Base-by-base conservation (phyloP, 2,113 vertebrate species). In the Seriola dumerili region DNA sequence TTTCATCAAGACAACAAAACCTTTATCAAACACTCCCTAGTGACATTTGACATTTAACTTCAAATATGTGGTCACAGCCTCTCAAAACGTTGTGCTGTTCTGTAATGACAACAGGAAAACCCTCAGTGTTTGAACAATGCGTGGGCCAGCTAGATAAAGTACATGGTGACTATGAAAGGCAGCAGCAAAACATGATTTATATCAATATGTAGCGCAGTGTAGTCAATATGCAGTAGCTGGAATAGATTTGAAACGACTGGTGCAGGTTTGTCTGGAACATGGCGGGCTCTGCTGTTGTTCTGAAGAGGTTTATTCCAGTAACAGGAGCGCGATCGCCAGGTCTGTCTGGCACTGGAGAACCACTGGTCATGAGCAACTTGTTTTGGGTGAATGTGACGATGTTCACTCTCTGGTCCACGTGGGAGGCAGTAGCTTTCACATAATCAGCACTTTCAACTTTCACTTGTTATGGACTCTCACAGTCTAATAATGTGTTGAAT, bases 371-470 rank as follows among this genome's bases (percentile, higher is more conserved):
- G 25, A 81, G 57, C 3, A 17, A 0, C 59, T 65, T 46, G 1
- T 23, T 19, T 61, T 21, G 19, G 23, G 36, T 38, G 34, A 21
- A n/a, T n/a, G 29, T 25, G 38, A n/a, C 25, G n/a, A 17, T 63
- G 58, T 36, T 70, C 46, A 42, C 32, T 1, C 9, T 42, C 46
- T 38, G 21, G 55, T 69, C 21, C 10, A 19, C 2, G 83, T 89
- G 73, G 81, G 85, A 58, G 73, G 70, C 2, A 14, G 36, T 62
- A 5, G 13, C 46, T 42, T 44, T 72, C 13, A 0, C 40, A 68
- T 16, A 57, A 12, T 85, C 74, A 76, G 70, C 82, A 54, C 46
- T 8, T 70, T 44, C 9, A 54, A 23, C 34, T 80, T 81, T 83
- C 50, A 46, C 42, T 69, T 54, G 14, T 38, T 12, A n/a, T 17